Evolutionary conservation across 2,888 invertebrate genomes (phyloP).

Genomic region (Dynastes grantii): DNA sequence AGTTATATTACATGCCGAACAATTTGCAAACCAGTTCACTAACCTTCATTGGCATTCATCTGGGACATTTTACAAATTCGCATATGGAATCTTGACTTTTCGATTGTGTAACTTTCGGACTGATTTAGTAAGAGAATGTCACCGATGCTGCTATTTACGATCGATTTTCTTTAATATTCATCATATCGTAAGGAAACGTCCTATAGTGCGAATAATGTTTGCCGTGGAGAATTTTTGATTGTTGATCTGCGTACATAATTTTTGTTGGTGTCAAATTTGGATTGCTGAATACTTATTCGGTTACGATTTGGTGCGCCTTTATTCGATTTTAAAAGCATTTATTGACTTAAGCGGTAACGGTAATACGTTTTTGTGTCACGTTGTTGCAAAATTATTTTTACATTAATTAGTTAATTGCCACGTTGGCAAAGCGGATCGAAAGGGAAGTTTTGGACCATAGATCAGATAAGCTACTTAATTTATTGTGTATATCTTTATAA

Average conservation of each 20-base stretch:
- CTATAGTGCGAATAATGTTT: conserved; percentile 14
- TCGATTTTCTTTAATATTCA: conserved; percentile 41
- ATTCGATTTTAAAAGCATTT: not conserved
- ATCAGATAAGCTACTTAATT: too few species aligned
- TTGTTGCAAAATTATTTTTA: too few species aligned
- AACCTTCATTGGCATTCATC: conserved; percentile 47
- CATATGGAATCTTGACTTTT: conserved; percentile 44
- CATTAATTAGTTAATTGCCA: too few species aligned
- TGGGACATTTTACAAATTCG: conserved; percentile 36
- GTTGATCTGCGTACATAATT: conserved; percentile 12
- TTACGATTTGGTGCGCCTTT: not conserved
- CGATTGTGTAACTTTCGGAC: conserved; percentile 44
- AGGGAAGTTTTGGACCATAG: too few species aligned
- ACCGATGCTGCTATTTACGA: conserved; percentile 35
- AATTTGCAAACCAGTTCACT: conserved; percentile 44
- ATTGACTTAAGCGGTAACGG: not conserved
- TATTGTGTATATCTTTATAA: too few species aligned
- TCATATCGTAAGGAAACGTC: conserved; percentile 40
- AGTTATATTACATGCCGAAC: conserved; percentile 20
- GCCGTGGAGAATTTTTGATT: conserved; percentile 29
- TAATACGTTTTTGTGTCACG: too few species aligned
- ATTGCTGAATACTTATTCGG: conserved; percentile 23
- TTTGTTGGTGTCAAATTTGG: conserved; percentile 13
- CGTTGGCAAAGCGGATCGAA: too few species aligned
- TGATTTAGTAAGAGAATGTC: conserved; percentile 45